phyloP scores from a whole-genome alignment of 2,797 vertebrate species.

The Sebastes flavidus region DNA sequence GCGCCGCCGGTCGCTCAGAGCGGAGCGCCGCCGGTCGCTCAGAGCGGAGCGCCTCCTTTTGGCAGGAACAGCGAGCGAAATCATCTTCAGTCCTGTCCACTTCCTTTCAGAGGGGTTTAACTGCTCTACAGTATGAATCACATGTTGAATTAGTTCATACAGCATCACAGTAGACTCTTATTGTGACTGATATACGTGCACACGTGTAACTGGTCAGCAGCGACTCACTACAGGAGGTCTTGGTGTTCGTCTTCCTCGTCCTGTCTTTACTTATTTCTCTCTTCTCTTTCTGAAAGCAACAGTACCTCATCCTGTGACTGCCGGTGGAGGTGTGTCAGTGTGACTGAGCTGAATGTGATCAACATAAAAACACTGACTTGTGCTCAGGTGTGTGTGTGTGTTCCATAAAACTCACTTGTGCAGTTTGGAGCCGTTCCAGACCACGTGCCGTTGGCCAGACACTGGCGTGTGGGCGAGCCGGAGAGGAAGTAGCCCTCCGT shows the following conservation, averaged over 20 bases:
- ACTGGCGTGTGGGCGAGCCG: slow-evolving; percentile 89
- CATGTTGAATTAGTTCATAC: slow-evolving; percentile 2
- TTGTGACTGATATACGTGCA: slow-evolving; percentile 84
- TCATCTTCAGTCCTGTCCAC: neutral
- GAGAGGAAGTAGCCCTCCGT: slow-evolving; percentile 92
- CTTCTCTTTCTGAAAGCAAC: neutral
- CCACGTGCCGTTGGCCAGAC: slow-evolving; percentile 96
- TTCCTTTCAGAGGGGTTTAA: slow-evolving; percentile 14
- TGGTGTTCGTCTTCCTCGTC: neutral
- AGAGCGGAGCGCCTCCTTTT: slow-evolving; percentile 10
- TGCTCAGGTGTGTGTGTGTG: neutral
- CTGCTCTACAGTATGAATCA: neutral
- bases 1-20: no score
- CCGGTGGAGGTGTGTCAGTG: neutral
- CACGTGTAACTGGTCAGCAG: slow-evolving; percentile 83
- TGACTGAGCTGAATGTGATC: slow-evolving; percentile 18
- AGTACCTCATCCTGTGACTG: neutral
- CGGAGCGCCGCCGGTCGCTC: slow-evolving; percentile 12
- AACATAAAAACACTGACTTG: neutral
- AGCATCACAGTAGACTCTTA: slow-evolving; percentile 57
- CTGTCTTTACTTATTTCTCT: neutral
- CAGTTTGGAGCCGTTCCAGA: slow-evolving; percentile 93
- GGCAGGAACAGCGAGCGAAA: slow-evolving; percentile 16
- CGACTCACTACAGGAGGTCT: neutral
- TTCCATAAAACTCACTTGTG: slow-evolving; percentile 87